These are phyloP conservation scores for Tineola bisselliella DNA, from an alignment of 2,888 invertebrate genomes.

Conservation along the genomic window DNA sequence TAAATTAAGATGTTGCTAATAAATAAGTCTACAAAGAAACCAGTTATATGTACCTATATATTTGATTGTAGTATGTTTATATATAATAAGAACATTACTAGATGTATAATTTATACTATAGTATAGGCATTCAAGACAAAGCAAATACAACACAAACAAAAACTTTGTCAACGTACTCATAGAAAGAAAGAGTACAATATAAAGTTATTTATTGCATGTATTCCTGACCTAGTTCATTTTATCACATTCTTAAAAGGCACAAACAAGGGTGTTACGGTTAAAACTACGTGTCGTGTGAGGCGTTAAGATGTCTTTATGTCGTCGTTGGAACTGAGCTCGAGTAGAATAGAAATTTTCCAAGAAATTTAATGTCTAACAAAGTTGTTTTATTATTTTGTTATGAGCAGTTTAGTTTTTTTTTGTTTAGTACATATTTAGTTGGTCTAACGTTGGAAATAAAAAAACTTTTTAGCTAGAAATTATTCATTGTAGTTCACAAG, in stretches of 20 bases:
- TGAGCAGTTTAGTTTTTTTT: too few species aligned
- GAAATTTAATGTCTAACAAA: background rate
- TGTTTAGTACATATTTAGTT: too few species aligned
- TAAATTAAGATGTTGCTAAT: too few species aligned
- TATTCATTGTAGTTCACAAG: too few species aligned
- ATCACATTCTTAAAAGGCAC: slow-evolving; percentile 24
- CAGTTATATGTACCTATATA: too few species aligned
- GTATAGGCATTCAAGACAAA: too few species aligned
- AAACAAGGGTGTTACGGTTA: slow-evolving; percentile 39
- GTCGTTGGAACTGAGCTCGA: slow-evolving; percentile 10
- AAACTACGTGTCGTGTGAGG: slow-evolving; percentile 25
- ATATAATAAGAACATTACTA: too few species aligned
- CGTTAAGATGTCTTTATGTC: slow-evolving; percentile 30
- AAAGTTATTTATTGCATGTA: slow-evolving; percentile 2
- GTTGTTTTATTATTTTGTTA: background rate
- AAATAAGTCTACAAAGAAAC: too few species aligned
- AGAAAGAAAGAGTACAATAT: background rate
- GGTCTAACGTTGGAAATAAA: too few species aligned
- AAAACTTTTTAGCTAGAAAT: too few species aligned
- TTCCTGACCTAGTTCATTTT: slow-evolving; percentile 7
- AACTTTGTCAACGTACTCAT: background rate
- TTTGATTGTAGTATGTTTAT: too few species aligned
- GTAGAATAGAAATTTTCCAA: slow-evolving; percentile 1
- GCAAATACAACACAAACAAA: background rate
- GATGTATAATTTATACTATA: too few species aligned